Evolutionary conservation across 2,113 vertebrate genomes (phyloP), one percentile per base, ranked within the genome.

Genomic region (Haemorhous mexicanus): DNA sequence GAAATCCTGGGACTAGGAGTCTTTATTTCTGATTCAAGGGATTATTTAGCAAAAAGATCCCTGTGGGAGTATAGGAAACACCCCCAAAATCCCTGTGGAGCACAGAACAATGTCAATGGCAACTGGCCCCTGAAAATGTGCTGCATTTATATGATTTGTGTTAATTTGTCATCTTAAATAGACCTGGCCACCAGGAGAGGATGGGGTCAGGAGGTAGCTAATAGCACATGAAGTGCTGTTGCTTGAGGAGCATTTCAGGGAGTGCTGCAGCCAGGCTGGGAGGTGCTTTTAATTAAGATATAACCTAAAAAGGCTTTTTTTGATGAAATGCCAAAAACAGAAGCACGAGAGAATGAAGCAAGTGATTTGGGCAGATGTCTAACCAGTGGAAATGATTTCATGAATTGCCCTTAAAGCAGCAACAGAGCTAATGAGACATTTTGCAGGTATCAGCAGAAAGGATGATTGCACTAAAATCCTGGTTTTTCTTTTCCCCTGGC

Each of bases 251-350:
- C 27, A 23, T 18, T 59, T 33, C 1, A 7, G 75, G 37, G 27
- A 76, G 69, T 89, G 33, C 77, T 79, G 44, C 64, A 81, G 61
- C 88, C 81, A 90, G 75, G 53, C 58, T 84, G 43, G 32, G 41
- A 56, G 26, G 59, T 80, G 76, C 15, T 91, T 95, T 93, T 93
- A 89, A 89, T 91, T 69, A 90, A 95, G 39, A 22, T 39, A 23
- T 32, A 76, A 79, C 66, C 59, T 70, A 76, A 73, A 81, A 91
- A 91, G 53, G 16, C 16, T 81, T 27, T 58, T 59, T 70, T 87
- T 89, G 89, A 73, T 90, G 76, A 87, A 95, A 89, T 78, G 78
- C 80, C 84, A 84, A 5, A 90, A 76, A 43, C 27, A 93, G 86
- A 23, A 94, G 75, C 43, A 49, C 18, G 41, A 39, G 37, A 28